phyloP scores from a whole-genome alignment of 2,797 vertebrate genomes.

The Typhlichthys eigenmanni region DNA sequence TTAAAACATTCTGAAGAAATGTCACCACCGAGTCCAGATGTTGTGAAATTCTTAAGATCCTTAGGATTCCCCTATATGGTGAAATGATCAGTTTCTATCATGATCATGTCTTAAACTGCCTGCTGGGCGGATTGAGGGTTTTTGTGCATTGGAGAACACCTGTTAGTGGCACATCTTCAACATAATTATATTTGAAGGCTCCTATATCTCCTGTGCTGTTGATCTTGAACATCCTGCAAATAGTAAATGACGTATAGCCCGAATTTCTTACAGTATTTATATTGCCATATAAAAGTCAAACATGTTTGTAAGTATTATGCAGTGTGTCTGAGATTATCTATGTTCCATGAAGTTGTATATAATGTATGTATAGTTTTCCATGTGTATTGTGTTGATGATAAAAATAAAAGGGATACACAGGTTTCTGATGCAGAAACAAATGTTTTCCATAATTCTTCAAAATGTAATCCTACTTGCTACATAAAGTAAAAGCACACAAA shows the following conservation, averaged over 20 bases:
- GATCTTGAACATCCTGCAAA: constrained; percentile 54
- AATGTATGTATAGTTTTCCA: constrained; percentile 17
- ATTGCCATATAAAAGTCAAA: constrained; percentile 29
- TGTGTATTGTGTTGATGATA: constrained; percentile 25
- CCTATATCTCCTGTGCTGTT: constrained; percentile 50
- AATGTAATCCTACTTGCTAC: too few species aligned
- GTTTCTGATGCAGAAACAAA: background rate
- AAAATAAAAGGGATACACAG: background rate
- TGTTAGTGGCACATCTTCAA: constrained; percentile 56
- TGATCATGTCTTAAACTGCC: constrained; percentile 50
- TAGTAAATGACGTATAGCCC: constrained; percentile 61
- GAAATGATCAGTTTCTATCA: constrained; percentile 69
- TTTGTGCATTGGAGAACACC: constrained; percentile 69
- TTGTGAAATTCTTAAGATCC: constrained; percentile 71
- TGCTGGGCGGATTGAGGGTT: constrained; percentile 75
- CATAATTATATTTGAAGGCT: constrained; percentile 74
- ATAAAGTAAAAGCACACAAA: too few species aligned
- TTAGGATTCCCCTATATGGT: constrained; percentile 66
- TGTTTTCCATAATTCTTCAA: too few species aligned
- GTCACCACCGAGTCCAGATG: constrained; percentile 71
- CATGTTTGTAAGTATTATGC: constrained; percentile 16
- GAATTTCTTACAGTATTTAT: constrained; percentile 31
- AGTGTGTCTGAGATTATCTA: constrained; percentile 6
- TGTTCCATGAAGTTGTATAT: constrained; percentile 26
- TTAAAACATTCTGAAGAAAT: constrained; percentile 55